phyloP scores from a whole-genome alignment of 2,888 invertebrate species.

The Xestia ashworthii region DNA sequence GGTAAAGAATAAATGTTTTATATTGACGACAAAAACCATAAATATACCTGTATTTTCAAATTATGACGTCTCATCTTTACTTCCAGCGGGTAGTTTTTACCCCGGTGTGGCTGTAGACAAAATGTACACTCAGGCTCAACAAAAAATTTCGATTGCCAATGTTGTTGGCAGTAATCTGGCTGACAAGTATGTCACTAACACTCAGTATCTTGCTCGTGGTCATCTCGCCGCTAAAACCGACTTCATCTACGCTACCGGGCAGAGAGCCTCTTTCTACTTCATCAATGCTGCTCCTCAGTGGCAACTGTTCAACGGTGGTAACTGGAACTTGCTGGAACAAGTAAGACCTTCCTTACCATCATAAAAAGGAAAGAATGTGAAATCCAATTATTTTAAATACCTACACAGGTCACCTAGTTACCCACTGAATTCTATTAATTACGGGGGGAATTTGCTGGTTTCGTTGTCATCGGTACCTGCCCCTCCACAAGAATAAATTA shows the following conservation, averaged over 20 bases:
- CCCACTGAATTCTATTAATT: background rate
- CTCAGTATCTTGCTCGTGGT: slow-evolving; percentile 89
- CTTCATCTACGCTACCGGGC: slow-evolving; percentile 91
- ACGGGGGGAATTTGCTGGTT: background rate
- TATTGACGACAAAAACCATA: background rate
- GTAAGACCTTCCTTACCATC: slow-evolving; percentile 58
- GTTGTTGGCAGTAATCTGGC: slow-evolving; percentile 79
- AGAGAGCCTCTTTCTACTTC: slow-evolving; percentile 91
- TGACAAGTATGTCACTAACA: slow-evolving; percentile 85
- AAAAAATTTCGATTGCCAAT: slow-evolving; percentile 76
- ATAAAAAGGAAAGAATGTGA: background rate
- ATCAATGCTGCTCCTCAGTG: slow-evolving; percentile 93
- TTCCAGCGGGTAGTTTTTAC: slow-evolving; percentile 87
- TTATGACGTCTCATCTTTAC: background rate
- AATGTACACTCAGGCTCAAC: slow-evolving; percentile 80
- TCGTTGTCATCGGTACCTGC: background rate
- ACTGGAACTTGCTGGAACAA: slow-evolving; percentile 90
- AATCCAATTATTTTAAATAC: background rate
- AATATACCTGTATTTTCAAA: background rate
- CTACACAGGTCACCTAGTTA: background rate
- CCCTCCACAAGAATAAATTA: background rate
- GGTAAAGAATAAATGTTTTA: slow-evolving; percentile 68
- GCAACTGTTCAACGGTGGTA: slow-evolving; percentile 91
- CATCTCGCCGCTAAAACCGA: slow-evolving; percentile 92
- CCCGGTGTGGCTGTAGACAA: slow-evolving; percentile 81